Conservation (phyloP, 2,888 invertebrate genomes). For the Tiphia femorata region DNA sequence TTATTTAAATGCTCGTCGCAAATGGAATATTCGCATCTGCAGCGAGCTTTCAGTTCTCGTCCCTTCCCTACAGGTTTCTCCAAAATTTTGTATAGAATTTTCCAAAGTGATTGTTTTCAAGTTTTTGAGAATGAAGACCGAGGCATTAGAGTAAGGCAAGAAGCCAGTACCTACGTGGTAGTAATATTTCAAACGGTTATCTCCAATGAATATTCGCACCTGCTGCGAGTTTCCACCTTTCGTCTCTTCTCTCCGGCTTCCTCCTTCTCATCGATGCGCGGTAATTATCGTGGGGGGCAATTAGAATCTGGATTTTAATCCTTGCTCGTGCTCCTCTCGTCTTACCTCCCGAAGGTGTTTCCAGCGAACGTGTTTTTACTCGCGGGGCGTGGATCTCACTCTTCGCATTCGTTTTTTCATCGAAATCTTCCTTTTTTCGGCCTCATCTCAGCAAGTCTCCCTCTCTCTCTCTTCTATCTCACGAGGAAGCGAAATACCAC, state of each 20-base stretch:
- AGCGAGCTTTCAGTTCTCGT: no score
- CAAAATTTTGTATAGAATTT: no score
- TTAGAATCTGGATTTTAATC: conserved; percentile 38
- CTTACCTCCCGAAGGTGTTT: no score
- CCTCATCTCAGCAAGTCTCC: background rate
- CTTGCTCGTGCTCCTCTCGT: conserved; percentile 2
- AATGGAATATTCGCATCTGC: no score
- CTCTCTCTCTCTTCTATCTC: background rate
- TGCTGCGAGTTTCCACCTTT: conserved; percentile 12
- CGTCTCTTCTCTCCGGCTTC: no score
- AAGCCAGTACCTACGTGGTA: no score
- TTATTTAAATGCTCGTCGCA: no score
- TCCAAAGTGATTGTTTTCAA: no score
- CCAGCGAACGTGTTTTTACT: background rate
- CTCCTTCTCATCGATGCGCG: conserved; percentile 1
- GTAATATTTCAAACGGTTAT: no score
- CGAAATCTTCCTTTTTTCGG: background rate
- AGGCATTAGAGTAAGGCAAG: no score
- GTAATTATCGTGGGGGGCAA: conserved; percentile 38
- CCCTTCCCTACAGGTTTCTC: no score
- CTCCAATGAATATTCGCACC: conserved; percentile 32
- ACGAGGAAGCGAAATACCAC: background rate
- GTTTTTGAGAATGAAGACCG: no score
- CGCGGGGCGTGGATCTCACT: conserved; percentile 1
- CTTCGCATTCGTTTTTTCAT: conserved; percentile 11